phyloP scores from a whole-genome alignment of 2,888 invertebrate species.

The Harpagoxenus sublaevis region DNA sequence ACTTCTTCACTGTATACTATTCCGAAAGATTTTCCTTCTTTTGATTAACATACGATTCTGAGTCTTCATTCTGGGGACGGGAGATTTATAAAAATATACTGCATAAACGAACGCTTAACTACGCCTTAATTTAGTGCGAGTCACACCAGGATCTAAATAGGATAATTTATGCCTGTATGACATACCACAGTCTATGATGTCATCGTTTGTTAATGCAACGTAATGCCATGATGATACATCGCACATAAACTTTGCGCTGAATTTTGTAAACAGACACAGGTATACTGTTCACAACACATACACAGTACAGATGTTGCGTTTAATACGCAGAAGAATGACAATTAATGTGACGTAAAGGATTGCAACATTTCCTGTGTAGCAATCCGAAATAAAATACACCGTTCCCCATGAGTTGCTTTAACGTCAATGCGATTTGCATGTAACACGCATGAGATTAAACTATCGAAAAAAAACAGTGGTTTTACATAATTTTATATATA shows the following conservation, averaged over 20 bases:
- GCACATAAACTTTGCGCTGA: background rate
- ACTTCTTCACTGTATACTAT: background rate
- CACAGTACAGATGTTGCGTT: background rate
- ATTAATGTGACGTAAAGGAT: background rate
- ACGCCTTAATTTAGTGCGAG: background rate
- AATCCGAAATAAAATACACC: background rate
- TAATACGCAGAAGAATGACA: background rate
- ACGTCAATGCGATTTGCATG: background rate
- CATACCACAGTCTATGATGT: background rate
- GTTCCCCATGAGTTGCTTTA: background rate
- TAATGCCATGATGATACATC: background rate
- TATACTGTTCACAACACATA: no score
- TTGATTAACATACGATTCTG: background rate
- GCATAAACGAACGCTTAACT: background rate
- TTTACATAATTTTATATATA: background rate
- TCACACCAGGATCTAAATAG: background rate
- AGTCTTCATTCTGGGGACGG: background rate
- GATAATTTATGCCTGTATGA: background rate
- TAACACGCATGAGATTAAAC: background rate
- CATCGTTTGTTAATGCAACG: constrained; percentile 22
- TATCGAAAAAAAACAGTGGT: background rate
- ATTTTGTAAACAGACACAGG: constrained; percentile 1
- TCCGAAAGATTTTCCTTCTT: background rate
- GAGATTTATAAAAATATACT: background rate
- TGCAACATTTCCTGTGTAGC: background rate